Conservation (phyloP, 2,797 vertebrate species). For the Tokudaia tokunoshimensis region DNA sequence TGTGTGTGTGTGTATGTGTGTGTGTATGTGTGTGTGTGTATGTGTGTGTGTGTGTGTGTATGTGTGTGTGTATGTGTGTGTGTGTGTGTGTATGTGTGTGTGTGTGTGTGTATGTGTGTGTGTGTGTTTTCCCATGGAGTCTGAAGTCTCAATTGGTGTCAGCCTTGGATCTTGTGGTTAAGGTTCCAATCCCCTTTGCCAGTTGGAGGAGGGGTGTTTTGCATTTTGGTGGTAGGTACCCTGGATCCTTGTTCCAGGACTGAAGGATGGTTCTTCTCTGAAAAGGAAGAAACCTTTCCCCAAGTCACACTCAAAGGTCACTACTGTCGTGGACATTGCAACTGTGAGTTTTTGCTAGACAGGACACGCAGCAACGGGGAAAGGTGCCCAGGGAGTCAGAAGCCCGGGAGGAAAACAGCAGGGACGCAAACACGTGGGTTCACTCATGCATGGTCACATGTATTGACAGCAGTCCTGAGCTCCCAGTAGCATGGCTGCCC, state of each 20-base stretch:
- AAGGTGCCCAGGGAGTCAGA: not conserved
- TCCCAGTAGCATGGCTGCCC: not conserved
- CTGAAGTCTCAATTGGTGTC: not conserved
- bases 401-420: not conserved
- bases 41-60: not conserved
- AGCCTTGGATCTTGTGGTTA: conserved; percentile 2
- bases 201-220: not conserved
- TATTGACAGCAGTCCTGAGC: not conserved
- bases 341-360: not conserved
- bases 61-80: too few species aligned
- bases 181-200: not conserved
- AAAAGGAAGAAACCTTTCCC: not conserved
- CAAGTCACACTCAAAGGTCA: not conserved
- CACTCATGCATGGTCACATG: not conserved
- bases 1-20: not conserved
- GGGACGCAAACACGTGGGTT: not conserved
- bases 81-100: not conserved
- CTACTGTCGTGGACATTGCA: not conserved
- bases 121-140: not conserved
- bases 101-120: not conserved
- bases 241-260: not conserved
- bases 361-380: not conserved
- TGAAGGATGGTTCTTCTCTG: not conserved
- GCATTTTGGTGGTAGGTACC: not conserved
- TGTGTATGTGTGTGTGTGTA: not conserved